Percentiles rank a stretch among this genome's conserved stretches.
Conservation (phyloP, 2,113 vertebrate genomes). For the Mandrillus leucophaeus region DNA sequence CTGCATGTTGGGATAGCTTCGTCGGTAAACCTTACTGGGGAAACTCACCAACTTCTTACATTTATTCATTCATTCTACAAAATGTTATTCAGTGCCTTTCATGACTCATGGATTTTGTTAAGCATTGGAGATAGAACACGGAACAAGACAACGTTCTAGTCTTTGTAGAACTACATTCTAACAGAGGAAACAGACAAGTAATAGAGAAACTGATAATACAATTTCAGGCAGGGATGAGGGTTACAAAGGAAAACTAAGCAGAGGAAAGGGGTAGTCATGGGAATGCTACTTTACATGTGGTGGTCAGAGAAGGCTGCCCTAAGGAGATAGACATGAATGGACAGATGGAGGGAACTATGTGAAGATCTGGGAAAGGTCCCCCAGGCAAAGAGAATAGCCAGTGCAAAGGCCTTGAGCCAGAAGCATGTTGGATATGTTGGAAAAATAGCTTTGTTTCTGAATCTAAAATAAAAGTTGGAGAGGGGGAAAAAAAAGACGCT, state of each 20-base stretch:
- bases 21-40: neutral
- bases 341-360: neutral
- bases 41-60: neutral
- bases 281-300: neutral
- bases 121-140: neutral
- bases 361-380: neutral
- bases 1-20: neutral
- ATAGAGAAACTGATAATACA: neutral
- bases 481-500: no score
- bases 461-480: no score
- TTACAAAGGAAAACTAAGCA: neutral
- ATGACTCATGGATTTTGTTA: neutral
- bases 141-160: neutral
- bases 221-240: neutral
- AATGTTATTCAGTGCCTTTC: neutral
- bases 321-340: neutral
- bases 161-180: neutral
- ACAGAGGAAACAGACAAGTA: neutral
- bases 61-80: neutral
- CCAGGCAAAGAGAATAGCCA: neutral
- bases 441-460: neutral
- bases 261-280: neutral
- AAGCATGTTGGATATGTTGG: neutral
- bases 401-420: neutral
- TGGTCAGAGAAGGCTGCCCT: neutral